A percentile compares a stretch with the other conserved stretches of the same genome.
phyloP scores from a whole-genome alignment of 2,888 invertebrate species.

The Aquatica leii region DNA sequence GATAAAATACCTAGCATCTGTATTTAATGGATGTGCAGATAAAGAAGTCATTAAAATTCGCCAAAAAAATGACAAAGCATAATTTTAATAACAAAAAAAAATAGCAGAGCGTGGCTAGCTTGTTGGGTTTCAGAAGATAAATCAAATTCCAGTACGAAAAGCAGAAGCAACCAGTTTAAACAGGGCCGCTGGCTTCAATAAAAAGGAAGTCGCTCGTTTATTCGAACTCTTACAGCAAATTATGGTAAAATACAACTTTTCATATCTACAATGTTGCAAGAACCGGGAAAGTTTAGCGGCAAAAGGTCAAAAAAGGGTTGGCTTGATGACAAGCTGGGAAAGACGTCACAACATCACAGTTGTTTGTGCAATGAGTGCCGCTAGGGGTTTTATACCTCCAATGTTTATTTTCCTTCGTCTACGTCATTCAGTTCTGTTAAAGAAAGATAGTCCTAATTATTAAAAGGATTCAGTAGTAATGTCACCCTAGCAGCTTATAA shows the following conservation, averaged over 20 bases:
- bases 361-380: conserved; percentile 21
- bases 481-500: background rate
- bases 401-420: conserved; percentile 23
- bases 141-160: background rate
- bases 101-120: too few species aligned
- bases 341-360: conserved; percentile 15
- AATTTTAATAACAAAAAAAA: too few species aligned
- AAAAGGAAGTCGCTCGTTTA: background rate
- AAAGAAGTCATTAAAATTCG: too few species aligned
- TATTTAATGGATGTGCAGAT: too few species aligned
- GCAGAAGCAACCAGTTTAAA: background rate
- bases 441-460: too few species aligned
- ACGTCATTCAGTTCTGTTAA: background rate
- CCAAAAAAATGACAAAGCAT: too few species aligned
- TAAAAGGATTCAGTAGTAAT: too few species aligned
- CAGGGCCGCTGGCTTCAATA: background rate
- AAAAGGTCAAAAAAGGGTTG: conserved; percentile 25
- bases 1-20: too few species aligned
- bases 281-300: conserved; percentile 18
- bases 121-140: background rate
- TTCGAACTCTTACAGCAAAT: background rate
- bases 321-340: conserved; percentile 18
- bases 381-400: conserved; percentile 23
- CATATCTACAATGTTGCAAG: conserved; percentile 4
- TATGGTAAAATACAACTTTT: background rate